phyloP scores from a whole-genome alignment of 2,113 vertebrate species.

The Acanthisitta chloris region DNA sequence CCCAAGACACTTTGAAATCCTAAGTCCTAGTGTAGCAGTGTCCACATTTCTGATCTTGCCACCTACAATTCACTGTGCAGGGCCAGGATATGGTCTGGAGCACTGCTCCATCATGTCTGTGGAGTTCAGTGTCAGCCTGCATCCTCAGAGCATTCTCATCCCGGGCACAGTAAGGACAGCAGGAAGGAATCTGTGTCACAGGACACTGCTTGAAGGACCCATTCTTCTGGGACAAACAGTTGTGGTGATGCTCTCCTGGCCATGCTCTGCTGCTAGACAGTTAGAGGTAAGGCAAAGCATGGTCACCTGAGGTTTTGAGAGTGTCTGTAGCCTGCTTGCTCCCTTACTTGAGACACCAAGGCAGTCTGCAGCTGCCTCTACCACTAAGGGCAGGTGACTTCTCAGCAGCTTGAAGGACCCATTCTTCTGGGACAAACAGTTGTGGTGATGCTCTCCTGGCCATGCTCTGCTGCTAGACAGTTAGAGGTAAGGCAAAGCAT shows the following conservation, averaged over 20 bases:
- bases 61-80: background rate
- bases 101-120: background rate
- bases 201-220: background rate
- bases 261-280: fast-evolving
- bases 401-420: background rate
- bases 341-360: background rate
- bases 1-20: background rate
- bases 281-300: background rate
- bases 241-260: background rate
- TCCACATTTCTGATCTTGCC: background rate
- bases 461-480: fast-evolving
- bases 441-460: background rate
- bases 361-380: background rate
- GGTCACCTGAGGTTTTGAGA: background rate
- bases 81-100: background rate
- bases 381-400: background rate
- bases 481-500: background rate
- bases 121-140: background rate
- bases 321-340: background rate
- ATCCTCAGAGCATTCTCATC: background rate
- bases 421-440: background rate
- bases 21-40: background rate
- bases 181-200: background rate
- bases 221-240: background rate
- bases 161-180: background rate